A percentile compares a stretch with the other conserved stretches of the same genome.
These are phyloP conservation scores for Heteractis magnifica DNA, from an alignment of 92 coral and sea anemone genomes.

Conservation along the genomic window DNA sequence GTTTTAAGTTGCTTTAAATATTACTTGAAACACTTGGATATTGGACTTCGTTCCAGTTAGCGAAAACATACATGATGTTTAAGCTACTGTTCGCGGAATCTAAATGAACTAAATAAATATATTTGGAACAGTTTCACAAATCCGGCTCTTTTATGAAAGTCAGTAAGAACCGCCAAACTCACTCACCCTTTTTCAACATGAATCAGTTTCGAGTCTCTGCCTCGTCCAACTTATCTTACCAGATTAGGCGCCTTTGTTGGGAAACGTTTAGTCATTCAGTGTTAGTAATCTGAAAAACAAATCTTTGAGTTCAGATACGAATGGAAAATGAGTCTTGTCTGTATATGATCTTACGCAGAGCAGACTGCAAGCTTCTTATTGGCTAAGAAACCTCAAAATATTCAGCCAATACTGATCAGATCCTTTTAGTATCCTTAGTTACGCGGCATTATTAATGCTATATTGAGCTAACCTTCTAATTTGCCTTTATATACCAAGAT, in stretches of 20 bases:
- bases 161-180: no score
- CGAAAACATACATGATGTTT: no score
- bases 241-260: not conserved
- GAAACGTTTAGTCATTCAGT: not conserved
- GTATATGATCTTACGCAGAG: not conserved
- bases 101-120: no score
- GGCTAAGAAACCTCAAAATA: not conserved
- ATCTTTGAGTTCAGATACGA: not conserved
- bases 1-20: no score
- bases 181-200: no score
- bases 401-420: not conserved
- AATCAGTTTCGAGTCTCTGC: not conserved
- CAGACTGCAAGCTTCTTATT: not conserved
- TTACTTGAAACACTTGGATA: no score
- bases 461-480: not conserved
- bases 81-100: no score
- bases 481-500: not conserved
- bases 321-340: not conserved
- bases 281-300: constrained; percentile 1
- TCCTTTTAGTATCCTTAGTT: not conserved
- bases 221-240: not conserved
- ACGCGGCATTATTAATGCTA: not conserved
- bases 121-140: no score
- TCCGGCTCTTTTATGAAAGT: no score
- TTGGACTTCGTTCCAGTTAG: no score